Evolutionary conservation across 1,140 invertebrate species (phyloP).

Genomic region (Callitettix versicolor): DNA sequence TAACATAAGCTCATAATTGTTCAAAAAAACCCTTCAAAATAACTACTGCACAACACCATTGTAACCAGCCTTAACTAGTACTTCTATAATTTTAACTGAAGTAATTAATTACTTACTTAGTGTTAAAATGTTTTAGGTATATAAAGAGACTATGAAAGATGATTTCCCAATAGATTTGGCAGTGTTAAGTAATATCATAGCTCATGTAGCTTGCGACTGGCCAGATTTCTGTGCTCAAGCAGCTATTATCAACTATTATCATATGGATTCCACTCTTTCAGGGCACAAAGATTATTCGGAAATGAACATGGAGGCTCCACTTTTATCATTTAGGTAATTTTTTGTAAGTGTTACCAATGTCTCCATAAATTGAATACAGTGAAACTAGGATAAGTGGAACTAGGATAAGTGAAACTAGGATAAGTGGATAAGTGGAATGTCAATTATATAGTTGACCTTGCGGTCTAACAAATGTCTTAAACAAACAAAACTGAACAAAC

Average conservation of each 20-base stretch:
- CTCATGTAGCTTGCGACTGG: conserved; percentile 45
- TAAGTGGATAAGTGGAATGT: not conserved
- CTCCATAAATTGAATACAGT: not conserved
- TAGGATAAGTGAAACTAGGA: not conserved
- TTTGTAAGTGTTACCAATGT: not conserved
- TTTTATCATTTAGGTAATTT: conserved; percentile 70
- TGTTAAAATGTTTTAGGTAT: conserved; percentile 42
- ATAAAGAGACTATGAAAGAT: conserved; percentile 51
- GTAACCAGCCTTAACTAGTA: too few relatives aligned
- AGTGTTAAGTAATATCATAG: conserved; percentile 49
- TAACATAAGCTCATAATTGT: too few relatives aligned
- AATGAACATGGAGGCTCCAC: conserved; percentile 64
- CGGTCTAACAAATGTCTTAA: too few relatives aligned
- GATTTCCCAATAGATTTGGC: conserved; percentile 61
- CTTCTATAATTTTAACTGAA: too few relatives aligned
- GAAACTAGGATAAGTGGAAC: not conserved
- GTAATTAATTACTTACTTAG: too few relatives aligned
- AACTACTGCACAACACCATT: too few relatives aligned
- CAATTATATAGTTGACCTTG: not conserved
- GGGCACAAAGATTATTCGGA: conserved; percentile 91
- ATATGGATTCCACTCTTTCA: conserved; percentile 77
- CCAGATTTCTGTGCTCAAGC: conserved; percentile 66
- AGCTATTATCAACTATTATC: conserved; percentile 90
- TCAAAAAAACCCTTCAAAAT: too few relatives aligned
- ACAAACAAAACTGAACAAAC: too few relatives aligned